Evolutionary conservation across 2,113 vertebrate genomes (phyloP).

Genomic region (Thamnaconus septentrionalis): DNA sequence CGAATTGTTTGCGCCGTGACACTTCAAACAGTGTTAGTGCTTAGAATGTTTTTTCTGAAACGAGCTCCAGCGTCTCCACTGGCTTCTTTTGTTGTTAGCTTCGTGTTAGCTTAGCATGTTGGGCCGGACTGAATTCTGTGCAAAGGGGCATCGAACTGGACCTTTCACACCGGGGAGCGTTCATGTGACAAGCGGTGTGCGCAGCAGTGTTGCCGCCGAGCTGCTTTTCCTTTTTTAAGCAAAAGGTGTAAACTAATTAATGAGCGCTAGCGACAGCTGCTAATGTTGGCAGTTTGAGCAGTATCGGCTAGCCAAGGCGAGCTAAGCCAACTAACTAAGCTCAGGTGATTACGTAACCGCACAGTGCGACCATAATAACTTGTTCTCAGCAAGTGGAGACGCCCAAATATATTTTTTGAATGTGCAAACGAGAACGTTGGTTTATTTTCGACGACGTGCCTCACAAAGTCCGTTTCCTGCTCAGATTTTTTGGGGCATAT

Average conservation of each 20-base stretch:
- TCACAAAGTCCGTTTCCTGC: not conserved
- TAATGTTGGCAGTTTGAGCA: not conserved
- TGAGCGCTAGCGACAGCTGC: not conserved
- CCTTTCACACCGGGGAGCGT: not conserved
- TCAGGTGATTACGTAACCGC: slow-evolving; percentile 67
- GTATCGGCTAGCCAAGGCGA: not conserved
- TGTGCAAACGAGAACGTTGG: not conserved
- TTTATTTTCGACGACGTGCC: not conserved
- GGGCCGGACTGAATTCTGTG: slow-evolving; percentile 10
- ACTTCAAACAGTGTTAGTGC: no score
- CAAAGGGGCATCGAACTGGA: not conserved
- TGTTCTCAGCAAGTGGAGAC: slow-evolving; percentile 44
- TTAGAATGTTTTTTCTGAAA: not conserved
- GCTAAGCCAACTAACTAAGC: slow-evolving; percentile 18
- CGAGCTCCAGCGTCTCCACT: slow-evolving; percentile 18
- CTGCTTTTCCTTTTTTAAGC: no score
- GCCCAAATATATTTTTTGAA: slow-evolving; percentile 2
- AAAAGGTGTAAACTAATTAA: no score
- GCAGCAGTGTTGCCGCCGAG: fast-evolving
- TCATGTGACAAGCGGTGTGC: fast-evolving
- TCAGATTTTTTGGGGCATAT: not conserved
- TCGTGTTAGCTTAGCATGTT: slow-evolving; percentile 53
- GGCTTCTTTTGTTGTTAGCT: slow-evolving; percentile 71
- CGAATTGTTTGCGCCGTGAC: no score
- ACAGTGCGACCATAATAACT: slow-evolving; percentile 42